Evolutionary conservation across 2,888 invertebrate genomes (phyloP).

Genomic region (Pecten maximus): DNA sequence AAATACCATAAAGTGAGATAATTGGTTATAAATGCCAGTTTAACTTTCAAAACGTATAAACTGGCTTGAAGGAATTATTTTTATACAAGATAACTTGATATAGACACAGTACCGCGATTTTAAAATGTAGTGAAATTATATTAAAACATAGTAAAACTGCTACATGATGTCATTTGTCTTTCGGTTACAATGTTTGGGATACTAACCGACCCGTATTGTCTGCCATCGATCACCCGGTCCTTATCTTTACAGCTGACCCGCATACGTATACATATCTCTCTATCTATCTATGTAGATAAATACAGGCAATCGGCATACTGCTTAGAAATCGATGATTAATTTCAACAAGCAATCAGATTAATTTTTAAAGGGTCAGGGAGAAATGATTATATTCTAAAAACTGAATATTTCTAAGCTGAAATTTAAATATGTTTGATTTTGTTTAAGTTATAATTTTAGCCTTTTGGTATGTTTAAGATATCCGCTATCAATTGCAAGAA

Average conservation of each 20-base stretch:
- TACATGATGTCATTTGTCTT: not conserved
- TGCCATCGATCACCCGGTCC: not conserved
- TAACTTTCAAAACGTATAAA: slow-evolving; percentile 62
- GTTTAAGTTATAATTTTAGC: not conserved
- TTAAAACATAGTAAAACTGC: slow-evolving; percentile 18
- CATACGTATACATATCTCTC: not conserved
- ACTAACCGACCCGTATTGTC: not conserved
- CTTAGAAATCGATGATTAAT: not conserved
- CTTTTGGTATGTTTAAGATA: too few species aligned
- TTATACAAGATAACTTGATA: slow-evolving; percentile 28
- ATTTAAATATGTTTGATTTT: not conserved
- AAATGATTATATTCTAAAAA: not conserved
- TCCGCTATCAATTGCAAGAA: too few species aligned
- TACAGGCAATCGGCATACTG: not conserved
- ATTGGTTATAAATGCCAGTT: slow-evolving; percentile 69
- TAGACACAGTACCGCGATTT: slow-evolving; percentile 3
- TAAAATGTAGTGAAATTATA: not conserved
- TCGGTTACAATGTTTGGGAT: not conserved
- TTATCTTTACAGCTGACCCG: not conserved
- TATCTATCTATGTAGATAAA: not conserved
- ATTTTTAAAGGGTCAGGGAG: not conserved
- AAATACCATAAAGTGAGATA: slow-evolving; percentile 64
- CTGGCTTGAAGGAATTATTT: slow-evolving; percentile 58
- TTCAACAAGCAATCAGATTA: not conserved
- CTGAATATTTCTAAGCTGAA: not conserved